Base-by-base conservation (phyloP, 2,888 invertebrate species). In the Ptilodon capucinus region DNA sequence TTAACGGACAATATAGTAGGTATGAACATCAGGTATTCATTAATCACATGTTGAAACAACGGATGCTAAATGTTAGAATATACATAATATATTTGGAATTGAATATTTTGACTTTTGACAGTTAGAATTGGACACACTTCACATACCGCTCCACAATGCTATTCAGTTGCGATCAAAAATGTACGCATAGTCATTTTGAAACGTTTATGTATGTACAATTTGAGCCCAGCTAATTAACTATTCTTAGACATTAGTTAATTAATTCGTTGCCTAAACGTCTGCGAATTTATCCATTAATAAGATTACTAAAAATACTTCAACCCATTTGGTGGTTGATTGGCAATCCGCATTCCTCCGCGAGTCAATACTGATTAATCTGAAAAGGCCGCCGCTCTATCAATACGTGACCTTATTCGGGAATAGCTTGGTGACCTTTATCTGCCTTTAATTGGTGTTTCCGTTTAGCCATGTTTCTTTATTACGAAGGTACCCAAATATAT, bases 241-340 rank as follows among this genome's bases (percentile, higher is more conserved):
- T 11, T 28, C 9, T 11, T 74, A 74, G 73, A 72, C 62, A 60
- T 52, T 61, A 55, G 52, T 57, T 52, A 48, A 47, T 48, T 52
- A 48, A 57, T 49, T 60, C 46, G 51, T 44, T 41, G 52, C 21
- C 40, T 39, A 42, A 46, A 53, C 38, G 11, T 42, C 32, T 32
- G 47, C 49, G 40, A 47, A 54, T 28, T 25, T 47, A 36, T 49
- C 39, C 39, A 45, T 59, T 52, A 46, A 55, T 43, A 25, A 44
- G 51, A 57, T 60, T 41, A 53, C 46, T 35, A 42, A 25, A 40
- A 57, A 47, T 46, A 25, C 14, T 32, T 32, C 32, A 7, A 40
- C 43, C 16, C 14, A 41, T 36, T 36, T 34, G 14, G 45, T 46
- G 36, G 28, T 39, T 45, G 19, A 34, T 49, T 48, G 44, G 39